Evolutionary conservation across 2,113 vertebrate species (phyloP).

Genomic region (Callionymus lyra): DNA sequence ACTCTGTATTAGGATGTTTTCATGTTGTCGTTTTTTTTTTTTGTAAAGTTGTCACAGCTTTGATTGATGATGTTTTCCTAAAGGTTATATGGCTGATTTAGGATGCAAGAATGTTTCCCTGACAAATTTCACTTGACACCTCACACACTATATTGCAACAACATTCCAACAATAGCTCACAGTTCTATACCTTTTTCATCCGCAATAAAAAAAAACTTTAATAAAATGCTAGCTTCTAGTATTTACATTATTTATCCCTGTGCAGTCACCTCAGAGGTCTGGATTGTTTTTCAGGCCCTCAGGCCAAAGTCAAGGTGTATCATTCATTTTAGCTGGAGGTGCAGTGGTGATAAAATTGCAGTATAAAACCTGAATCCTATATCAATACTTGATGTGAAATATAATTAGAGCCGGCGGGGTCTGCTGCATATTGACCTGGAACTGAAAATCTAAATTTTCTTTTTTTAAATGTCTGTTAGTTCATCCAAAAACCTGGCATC

Average conservation of each 20-base stretch:
- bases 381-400: constrained; percentile 48
- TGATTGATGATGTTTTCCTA: constrained; percentile 35
- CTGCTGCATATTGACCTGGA: constrained; percentile 18
- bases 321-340: constrained; percentile 53
- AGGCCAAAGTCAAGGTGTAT: constrained; percentile 43
- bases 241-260: constrained; percentile 65
- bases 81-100: constrained; percentile 47
- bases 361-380: constrained; percentile 43
- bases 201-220: constrained; percentile 34
- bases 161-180: constrained; percentile 24
- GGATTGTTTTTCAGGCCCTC: constrained; percentile 55
- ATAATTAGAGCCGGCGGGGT: constrained; percentile 22
- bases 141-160: constrained; percentile 28
- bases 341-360: constrained; percentile 39
- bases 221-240: constrained; percentile 53
- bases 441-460: constrained; percentile 5
- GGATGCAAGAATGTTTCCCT: constrained; percentile 29
- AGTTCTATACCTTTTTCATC: constrained; percentile 38
- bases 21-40: constrained; percentile 3
- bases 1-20: background rate
- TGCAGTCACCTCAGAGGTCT: constrained; percentile 55
- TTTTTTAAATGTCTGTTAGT: background rate
- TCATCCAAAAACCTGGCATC: background rate
- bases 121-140: constrained; percentile 37
- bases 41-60: constrained; percentile 5